Base-by-base conservation (phyloP, 2,888 invertebrate genomes). In the Drosophila mulleri region DNA sequence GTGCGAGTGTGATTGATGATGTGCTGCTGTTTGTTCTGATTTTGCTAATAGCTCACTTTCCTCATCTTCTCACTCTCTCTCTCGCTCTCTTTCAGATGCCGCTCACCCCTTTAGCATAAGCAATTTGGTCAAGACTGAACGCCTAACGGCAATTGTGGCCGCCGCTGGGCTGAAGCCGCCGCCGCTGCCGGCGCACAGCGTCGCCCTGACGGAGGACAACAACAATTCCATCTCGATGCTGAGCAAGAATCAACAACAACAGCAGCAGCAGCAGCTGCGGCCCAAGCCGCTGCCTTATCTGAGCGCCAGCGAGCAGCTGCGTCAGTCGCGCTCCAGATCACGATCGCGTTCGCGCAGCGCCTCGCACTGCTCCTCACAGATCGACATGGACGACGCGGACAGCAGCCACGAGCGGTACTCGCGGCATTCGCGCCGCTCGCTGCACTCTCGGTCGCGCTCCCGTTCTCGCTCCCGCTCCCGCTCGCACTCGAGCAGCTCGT, bases 71-170 rank as follows among this genome's bases (percentile, higher is more conserved):
- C 9, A 20, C 41, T 32, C 14, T 42, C 41, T 32, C 39, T 54
- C 29, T 9, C 37, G 3, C 32, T 26, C 45, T 11, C 16, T 37
- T 94, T 5, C 95, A 97, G 97, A 96, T 90, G 95, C 83, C 20
- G 54, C 96, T 91, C 95, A 97, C 89, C 97, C 97, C 89, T 97
- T 97, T 89, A 97, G 97, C 69, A 96, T 97, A 88, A 96, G 95
- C 92, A 95, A 97, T 70, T 93, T 97, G 82, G 96, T 97, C 78
- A 92, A 92, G 90, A 90, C 90, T 85, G 92, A 92, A 83, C 91
- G 90, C 63, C 83, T 92, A 57, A 81, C 95, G 80, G 95, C 95
- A 45, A 94, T 94, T 37, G 94, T 63, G 91, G 93, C 83, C 91
- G 93, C 81, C 94, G 94, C 80, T 94, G 86, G 83, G n/a, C 62